Evolutionary conservation across 2,888 invertebrate genomes (phyloP).

Genomic region (Choreutis nemorana): DNA sequence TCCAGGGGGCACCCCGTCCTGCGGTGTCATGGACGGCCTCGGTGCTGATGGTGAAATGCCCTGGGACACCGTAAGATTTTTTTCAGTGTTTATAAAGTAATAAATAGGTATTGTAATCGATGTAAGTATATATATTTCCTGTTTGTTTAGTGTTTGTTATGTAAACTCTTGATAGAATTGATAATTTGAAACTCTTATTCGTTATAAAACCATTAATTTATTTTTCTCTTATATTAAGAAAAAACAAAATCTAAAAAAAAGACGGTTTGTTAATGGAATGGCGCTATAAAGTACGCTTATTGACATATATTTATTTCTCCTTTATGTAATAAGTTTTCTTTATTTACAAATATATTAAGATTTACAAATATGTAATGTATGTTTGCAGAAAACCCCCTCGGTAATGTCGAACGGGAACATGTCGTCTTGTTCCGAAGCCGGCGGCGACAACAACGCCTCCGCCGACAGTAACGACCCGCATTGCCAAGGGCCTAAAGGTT

Average conservation of each 20-base stretch:
- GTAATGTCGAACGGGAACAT: conserved; percentile 57
- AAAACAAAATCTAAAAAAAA: too few relatives aligned
- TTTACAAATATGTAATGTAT: too few relatives aligned
- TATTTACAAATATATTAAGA: background rate
- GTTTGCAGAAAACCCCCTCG: conserved; percentile 55
- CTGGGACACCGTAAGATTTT: conserved; percentile 59
- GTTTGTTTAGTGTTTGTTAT: conserved; percentile 1
- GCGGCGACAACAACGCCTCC: conserved; percentile 14
- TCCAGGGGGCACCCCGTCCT: conserved; percentile 66
- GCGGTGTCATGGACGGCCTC: conserved; percentile 67
- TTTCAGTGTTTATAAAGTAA: too few relatives aligned
- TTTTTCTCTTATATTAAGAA: too few relatives aligned
- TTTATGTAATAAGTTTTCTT: too few relatives aligned
- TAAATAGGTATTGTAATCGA: too few relatives aligned
- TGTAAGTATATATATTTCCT: too few relatives aligned
- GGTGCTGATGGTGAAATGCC: conserved; percentile 68
- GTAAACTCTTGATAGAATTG: background rate
- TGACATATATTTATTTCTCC: too few relatives aligned
- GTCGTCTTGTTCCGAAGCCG: conserved; percentile 47
- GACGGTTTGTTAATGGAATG: too few relatives aligned
- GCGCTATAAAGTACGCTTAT: too few relatives aligned
- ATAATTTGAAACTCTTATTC: too few relatives aligned
- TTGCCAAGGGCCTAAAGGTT: conserved; percentile 55
- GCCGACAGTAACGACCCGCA: conserved; percentile 14
- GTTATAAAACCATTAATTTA: too few relatives aligned